Conservation (phyloP, 2,888 invertebrate species). For the Pandemis heparana region DNA sequence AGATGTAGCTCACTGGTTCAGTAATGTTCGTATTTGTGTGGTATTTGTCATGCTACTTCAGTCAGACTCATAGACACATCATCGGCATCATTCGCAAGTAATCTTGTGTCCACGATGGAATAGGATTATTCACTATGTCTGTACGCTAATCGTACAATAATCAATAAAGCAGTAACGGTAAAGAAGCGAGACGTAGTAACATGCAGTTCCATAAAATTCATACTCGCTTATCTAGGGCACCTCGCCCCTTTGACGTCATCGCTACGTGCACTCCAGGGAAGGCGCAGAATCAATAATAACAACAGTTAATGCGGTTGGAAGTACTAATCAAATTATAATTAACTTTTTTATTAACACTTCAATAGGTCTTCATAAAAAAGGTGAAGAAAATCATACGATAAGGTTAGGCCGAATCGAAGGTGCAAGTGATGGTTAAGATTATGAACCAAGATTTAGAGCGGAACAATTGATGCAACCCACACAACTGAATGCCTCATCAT, state of each 20-base stretch:
- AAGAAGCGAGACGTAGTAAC: not conserved
- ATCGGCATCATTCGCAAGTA: too few relatives aligned
- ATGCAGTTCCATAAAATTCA: not conserved
- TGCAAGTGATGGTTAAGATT: too few relatives aligned
- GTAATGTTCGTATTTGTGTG: too few relatives aligned
- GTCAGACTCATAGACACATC: too few relatives aligned
- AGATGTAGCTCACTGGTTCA: too few relatives aligned
- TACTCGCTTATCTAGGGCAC: constrained; percentile 3
- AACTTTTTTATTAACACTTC: not conserved
- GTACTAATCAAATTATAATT: not conserved
- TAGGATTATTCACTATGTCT: too few relatives aligned
- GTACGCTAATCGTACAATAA: too few relatives aligned
- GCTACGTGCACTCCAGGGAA: constrained; percentile 1
- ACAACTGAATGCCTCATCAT: too few relatives aligned
- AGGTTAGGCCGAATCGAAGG: not conserved
- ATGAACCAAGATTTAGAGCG: too few relatives aligned
- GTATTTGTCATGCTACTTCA: too few relatives aligned
- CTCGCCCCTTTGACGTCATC: constrained; percentile 19
- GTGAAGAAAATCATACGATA: not conserved
- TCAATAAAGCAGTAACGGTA: not conserved
- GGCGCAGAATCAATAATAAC: constrained; percentile 4
- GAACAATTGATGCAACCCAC: too few relatives aligned
- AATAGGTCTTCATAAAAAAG: not conserved
- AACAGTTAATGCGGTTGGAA: not conserved
- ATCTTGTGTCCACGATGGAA: too few relatives aligned